Evolutionary conservation across 2,797 vertebrate species (phyloP).

Genomic region (Anguilla obscura): DNA sequence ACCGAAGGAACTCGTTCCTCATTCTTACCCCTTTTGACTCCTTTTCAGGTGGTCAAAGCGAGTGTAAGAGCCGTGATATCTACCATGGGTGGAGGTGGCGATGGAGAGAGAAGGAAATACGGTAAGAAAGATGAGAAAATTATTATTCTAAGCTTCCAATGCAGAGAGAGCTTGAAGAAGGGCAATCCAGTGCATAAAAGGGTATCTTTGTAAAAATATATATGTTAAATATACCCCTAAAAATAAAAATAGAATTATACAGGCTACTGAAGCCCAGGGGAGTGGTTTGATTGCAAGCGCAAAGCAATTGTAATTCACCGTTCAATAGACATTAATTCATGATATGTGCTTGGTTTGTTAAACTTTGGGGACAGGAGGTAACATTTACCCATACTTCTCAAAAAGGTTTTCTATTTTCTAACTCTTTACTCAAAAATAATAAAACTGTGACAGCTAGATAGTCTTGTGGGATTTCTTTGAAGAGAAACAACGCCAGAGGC

Average conservation of each 20-base stretch:
- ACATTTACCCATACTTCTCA: too few relatives aligned
- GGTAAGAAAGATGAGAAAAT: neutral
- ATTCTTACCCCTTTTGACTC: slow-evolving; percentile 76
- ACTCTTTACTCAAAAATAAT: too few relatives aligned
- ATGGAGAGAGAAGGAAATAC: neutral
- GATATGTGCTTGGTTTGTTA: too few relatives aligned
- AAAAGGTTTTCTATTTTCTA: too few relatives aligned
- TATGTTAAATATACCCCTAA: neutral
- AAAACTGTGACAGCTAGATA: too few relatives aligned
- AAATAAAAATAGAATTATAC: too few relatives aligned
- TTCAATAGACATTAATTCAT: too few relatives aligned
- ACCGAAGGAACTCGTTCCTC: slow-evolving; percentile 50
- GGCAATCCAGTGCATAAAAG: neutral
- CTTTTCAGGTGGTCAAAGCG: slow-evolving; percentile 80
- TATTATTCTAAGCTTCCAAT: neutral
- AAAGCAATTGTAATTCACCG: too few relatives aligned
- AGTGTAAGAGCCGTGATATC: slow-evolving; percentile 78
- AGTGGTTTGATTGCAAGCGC: too few relatives aligned
- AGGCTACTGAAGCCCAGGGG: too few relatives aligned
- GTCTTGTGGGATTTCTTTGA: neutral
- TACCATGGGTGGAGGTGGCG: slow-evolving; percentile 61
- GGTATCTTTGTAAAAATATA: neutral
- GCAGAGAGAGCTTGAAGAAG: neutral
- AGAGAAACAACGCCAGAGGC: neutral
- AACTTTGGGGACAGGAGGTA: too few relatives aligned